Evolutionary conservation across 1,140 invertebrate species (phyloP).

Genomic region (Araneus ventricosus): DNA sequence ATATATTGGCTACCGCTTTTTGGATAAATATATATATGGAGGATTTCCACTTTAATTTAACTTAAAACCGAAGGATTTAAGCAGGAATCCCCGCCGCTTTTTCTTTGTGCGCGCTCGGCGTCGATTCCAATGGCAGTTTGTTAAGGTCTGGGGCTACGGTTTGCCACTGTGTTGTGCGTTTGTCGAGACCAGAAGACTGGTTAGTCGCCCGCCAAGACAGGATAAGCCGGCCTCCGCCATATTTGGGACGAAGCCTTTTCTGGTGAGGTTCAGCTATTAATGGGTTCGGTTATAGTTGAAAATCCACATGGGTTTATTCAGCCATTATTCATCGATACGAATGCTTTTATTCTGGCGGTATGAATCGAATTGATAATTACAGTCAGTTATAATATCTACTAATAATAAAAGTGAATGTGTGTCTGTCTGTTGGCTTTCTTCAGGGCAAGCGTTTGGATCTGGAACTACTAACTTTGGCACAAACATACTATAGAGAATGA

Average conservation of each 20-base stretch:
- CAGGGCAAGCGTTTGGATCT: too few species aligned
- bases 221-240: not conserved
- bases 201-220: not conserved
- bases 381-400: too few species aligned
- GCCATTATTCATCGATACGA: too few species aligned
- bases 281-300: not conserved
- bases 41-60: slow-evolving; percentile 76
- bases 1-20: slow-evolving; percentile 74
- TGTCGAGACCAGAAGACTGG: not conserved
- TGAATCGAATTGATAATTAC: too few species aligned
- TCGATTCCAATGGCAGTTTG: slow-evolving; percentile 18
- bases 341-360: too few species aligned
- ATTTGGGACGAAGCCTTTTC: not conserved
- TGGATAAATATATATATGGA: slow-evolving; percentile 75
- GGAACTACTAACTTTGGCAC: too few species aligned
- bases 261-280: not conserved
- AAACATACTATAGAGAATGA: too few species aligned
- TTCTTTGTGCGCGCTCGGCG: not conserved
- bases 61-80: slow-evolving; percentile 73
- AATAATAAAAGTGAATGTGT: too few species aligned
- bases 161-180: slow-evolving; percentile 3
- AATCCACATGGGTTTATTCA: too few species aligned
- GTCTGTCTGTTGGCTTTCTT: too few species aligned
- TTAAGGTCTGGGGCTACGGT: slow-evolving; percentile 15
- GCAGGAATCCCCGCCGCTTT: slow-evolving; percentile 11